Percentiles rank a stretch among this genome's conserved stretches.
phyloP scores from a whole-genome alignment of 1,140 invertebrate genomes.

The Drosophila auraria region DNA sequence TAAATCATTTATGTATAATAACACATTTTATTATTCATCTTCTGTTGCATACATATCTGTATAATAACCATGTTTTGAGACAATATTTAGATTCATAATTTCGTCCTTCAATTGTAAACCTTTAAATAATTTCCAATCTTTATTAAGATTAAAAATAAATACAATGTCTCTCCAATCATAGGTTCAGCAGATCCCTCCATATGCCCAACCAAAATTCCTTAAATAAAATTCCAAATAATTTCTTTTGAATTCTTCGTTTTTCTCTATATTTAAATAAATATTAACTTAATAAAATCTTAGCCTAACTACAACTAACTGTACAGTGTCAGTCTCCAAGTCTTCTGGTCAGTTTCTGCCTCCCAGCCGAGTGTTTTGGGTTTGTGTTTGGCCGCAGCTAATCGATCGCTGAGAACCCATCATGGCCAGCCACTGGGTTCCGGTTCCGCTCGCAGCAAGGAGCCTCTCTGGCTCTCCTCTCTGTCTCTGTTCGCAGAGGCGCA shows the following conservation, averaged over 20 bases:
- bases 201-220: too few relatives aligned
- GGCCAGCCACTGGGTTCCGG: constrained; percentile 79
- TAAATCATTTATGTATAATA: too few relatives aligned
- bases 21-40: too few relatives aligned
- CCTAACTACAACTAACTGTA: constrained; percentile 27
- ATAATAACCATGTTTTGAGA: too few relatives aligned
- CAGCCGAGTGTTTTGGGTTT: constrained; percentile 24
- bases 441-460: constrained; percentile 50
- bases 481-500: constrained; percentile 24
- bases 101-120: neutral
- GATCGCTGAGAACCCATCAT: constrained; percentile 76
- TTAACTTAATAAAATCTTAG: constrained; percentile 17
- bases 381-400: constrained; percentile 64
- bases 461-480: constrained; percentile 14
- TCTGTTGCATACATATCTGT: too few relatives aligned
- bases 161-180: too few relatives aligned
- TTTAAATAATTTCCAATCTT: neutral
- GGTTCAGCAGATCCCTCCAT: neutral
- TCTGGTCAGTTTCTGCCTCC: constrained; percentile 23
- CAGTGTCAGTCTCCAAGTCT: constrained; percentile 68
- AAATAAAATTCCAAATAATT: constrained; percentile 7
- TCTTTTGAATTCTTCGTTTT: constrained; percentile 1
- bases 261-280: constrained; percentile 67
- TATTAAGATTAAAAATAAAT: neutral
- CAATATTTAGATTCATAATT: too few relatives aligned